Evolutionary conservation across 1,140 invertebrate genomes (phyloP), one percentile per base, ranked within the genome.

Genomic region (Conopomorpha cramerella): DNA sequence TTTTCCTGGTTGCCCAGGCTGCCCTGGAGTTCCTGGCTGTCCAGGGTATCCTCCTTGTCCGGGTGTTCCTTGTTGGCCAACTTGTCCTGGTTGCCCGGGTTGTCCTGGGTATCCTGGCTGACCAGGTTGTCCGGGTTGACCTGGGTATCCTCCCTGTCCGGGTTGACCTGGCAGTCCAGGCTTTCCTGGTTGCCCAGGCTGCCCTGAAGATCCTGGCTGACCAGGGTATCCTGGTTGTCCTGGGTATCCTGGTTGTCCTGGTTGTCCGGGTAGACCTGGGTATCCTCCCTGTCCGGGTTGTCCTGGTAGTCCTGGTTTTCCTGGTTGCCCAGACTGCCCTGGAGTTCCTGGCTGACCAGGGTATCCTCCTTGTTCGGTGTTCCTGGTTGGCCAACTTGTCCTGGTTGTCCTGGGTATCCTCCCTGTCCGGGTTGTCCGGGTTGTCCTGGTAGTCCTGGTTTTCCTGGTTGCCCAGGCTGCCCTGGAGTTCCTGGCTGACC

Each of bases 381-480:
- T 27, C 53, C 51, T 30, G 44, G 50, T 16, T 38, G 28, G 2
- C 49, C 47, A 16, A 47, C 45, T 23, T 39, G 17, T 2, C 45
- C 49, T 17, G 49, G 45, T 12, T 38, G 25, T 10, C 41, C 45
- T 40, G 34, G 45, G 4, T 40, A 16, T 2, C 41, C 38, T 17
- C 41, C 41, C 1, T 30, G 2, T 16, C 36, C 42, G 1, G 46
- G 46, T 26, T 41, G 8, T 7, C 51, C 45, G 18, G 41, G 46
- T 11, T 36, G 28, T 18, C 41, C 57, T 39, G 51, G 57, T 4
- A 30, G 4, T 18, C 55, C 51, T 47, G 53, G 63, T 28, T 43
- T 27, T 30, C 56, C 55, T 44, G 54, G 55, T 29, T 30, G 11
- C 28, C 59, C 57, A 31, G 55, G 51, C 39, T 32, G 40, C 23